phyloP scores from a whole-genome alignment of 2,888 invertebrate genomes.

The Byasa hedistus region DNA sequence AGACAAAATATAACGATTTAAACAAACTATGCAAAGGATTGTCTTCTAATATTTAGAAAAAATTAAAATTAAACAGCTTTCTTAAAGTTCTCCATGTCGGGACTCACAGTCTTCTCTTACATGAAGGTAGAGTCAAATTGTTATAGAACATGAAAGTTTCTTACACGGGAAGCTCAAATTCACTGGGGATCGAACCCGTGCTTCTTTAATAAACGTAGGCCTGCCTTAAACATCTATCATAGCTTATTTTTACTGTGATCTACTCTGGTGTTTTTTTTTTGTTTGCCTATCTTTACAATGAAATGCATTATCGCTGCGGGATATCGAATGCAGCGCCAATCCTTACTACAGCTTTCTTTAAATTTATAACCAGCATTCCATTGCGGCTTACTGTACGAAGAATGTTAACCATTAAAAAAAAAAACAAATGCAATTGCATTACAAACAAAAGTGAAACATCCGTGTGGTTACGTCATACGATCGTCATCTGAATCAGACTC shows the following conservation, averaged over 20 bases:
- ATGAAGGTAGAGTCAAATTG: too few species aligned
- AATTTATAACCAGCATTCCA: constrained; percentile 38
- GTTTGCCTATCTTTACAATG: background rate
- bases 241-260: background rate
- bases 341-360: constrained; percentile 40
- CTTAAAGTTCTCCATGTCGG: too few species aligned
- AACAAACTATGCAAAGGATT: too few species aligned
- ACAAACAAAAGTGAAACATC: constrained; percentile 38
- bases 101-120: too few species aligned
- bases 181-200: too few species aligned
- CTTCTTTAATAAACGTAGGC: too few species aligned
- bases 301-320: constrained; percentile 57
- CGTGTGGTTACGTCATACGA: constrained; percentile 53
- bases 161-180: too few species aligned
- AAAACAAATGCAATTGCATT: constrained; percentile 30
- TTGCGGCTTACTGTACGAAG: constrained; percentile 28
- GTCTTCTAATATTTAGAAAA: too few species aligned
- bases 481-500: constrained; percentile 41
- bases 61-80: too few species aligned
- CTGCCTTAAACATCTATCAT: too few species aligned
- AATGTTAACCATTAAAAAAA: constrained; percentile 12
- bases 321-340: constrained; percentile 41
- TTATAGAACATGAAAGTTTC: too few species aligned
- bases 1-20: too few species aligned
- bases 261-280: background rate